Conservation (phyloP, 2,113 vertebrate genomes). For the Copsychus sechellarum region DNA sequence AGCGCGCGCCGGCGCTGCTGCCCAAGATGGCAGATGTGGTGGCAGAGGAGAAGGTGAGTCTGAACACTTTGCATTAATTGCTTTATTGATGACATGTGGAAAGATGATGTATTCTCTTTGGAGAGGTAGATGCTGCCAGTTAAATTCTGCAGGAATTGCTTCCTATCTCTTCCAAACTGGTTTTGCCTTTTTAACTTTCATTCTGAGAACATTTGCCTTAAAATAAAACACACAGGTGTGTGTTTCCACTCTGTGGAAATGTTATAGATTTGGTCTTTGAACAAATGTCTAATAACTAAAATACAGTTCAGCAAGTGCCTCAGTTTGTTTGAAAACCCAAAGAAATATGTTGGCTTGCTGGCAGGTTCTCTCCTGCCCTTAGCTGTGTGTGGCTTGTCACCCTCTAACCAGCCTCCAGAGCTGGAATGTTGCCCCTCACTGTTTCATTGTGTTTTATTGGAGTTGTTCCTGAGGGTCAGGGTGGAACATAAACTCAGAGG, state of each 20-base stretch:
- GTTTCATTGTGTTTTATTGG: not conserved
- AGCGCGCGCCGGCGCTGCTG: slow-evolving; percentile 80
- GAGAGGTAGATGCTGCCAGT: not conserved
- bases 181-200: not conserved
- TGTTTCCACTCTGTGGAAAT: not conserved
- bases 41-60: slow-evolving; percentile 89
- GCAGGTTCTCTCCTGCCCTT: not conserved
- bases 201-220: not conserved
- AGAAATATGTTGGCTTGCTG: not conserved
- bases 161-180: not conserved
- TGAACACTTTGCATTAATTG: not conserved
- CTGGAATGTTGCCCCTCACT: not conserved
- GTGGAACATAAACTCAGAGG: not conserved
- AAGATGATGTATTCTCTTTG: not conserved
- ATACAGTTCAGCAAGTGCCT: not conserved
- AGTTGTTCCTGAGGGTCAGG: not conserved
- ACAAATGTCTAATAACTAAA: not conserved
- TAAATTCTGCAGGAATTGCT: not conserved
- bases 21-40: slow-evolving; percentile 91
- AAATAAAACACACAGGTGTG: not conserved
- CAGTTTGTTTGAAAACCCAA: not conserved
- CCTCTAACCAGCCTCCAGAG: not conserved
- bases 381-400: not conserved
- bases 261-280: not conserved
- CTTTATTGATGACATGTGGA: not conserved